Evolutionary conservation across 2,888 invertebrate species (phyloP).

Genomic region (Megastigmus dorsalis): DNA sequence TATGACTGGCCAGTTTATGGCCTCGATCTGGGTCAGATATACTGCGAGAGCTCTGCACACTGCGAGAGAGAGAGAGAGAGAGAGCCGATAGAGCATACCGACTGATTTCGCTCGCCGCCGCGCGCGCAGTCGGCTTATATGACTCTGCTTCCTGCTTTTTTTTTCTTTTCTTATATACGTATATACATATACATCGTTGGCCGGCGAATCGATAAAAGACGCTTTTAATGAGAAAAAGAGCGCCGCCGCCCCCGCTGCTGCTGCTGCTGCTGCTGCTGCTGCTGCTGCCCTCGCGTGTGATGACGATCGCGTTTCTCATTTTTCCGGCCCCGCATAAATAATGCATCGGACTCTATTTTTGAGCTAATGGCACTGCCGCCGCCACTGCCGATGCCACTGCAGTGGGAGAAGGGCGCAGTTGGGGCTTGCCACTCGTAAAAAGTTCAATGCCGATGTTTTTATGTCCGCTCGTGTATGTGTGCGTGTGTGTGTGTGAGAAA

Average conservation of each 20-base stretch:
- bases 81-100: too few species aligned
- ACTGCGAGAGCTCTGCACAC: constrained; percentile 41
- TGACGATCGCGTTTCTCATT: neutral
- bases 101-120: neutral
- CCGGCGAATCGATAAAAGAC: neutral
- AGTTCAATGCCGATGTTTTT: neutral
- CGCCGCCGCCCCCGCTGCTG: too few species aligned
- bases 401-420: neutral
- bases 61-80: too few species aligned
- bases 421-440: constrained; percentile 2
- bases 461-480: too few species aligned
- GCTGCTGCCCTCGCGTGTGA: too few species aligned
- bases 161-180: neutral
- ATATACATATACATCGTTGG: neutral
- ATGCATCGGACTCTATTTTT: constrained; percentile 12
- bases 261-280: too few species aligned
- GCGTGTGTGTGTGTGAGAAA: too few species aligned
- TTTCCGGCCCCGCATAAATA: neutral
- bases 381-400: too few species aligned
- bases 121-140: constrained; percentile 2
- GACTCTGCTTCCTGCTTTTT: neutral
- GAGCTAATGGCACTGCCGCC: constrained; percentile 7
- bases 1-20: constrained; percentile 62
- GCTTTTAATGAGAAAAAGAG: neutral
- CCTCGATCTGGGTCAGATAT: constrained; percentile 63